phyloP scores from a whole-genome alignment of 1,140 invertebrate species.

The Gonioctena quinquepunctata region DNA sequence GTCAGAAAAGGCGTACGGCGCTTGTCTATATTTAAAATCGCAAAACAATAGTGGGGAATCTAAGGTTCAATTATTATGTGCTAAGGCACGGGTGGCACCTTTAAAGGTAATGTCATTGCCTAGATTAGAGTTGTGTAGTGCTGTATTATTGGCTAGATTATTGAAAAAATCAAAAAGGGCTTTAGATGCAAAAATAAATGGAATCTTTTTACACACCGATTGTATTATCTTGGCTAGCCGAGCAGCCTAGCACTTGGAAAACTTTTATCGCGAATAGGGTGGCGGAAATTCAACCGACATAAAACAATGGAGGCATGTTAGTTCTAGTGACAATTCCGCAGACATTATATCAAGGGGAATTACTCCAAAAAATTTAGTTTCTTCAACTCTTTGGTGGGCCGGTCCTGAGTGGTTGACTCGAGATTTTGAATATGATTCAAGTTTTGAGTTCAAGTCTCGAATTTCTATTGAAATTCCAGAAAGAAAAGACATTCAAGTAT shows the following conservation, averaged over 20 bases:
- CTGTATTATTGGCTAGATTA: slow-evolving; percentile 25
- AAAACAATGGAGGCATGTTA: background rate
- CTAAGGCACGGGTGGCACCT: slow-evolving; percentile 13
- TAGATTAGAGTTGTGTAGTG: slow-evolving; percentile 15
- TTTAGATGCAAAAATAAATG: too few species aligned
- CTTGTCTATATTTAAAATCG: slow-evolving; percentile 35
- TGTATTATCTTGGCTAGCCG: slow-evolving; percentile 24
- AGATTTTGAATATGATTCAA: slow-evolving; percentile 7
- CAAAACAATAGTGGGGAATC: background rate
- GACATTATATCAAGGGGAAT: too few species aligned
- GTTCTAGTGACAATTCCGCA: too few species aligned
- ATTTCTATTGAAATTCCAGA: slow-evolving; percentile 19
- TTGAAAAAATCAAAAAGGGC: too few species aligned
- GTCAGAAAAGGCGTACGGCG: slow-evolving; percentile 51
- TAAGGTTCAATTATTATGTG: background rate
- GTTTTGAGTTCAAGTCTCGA: slow-evolving; percentile 2
- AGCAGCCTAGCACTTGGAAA: slow-evolving; percentile 16
- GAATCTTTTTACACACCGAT: too few species aligned
- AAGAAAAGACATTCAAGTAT: background rate
- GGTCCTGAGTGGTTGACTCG: too few species aligned
- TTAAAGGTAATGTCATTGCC: slow-evolving; percentile 16
- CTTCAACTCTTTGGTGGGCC: too few species aligned
- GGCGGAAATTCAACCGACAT: slow-evolving; percentile 32
- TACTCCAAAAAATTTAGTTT: too few species aligned
- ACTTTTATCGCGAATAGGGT: slow-evolving; percentile 43